Base-by-base conservation (phyloP, 2,797 vertebrate genomes). In the Pipistrellus nathusii region DNA sequence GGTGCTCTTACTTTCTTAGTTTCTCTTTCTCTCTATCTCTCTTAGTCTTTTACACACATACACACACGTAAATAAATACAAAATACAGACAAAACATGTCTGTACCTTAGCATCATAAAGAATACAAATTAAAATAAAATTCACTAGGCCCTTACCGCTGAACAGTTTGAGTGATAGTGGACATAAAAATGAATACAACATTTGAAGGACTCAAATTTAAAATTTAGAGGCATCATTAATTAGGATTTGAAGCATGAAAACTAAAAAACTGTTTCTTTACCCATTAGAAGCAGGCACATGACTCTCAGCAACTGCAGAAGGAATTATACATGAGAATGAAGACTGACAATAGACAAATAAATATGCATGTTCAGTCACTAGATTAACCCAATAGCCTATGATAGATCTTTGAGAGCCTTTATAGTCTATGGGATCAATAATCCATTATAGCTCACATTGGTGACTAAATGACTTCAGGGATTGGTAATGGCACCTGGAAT, bases 391-490 rank as follows among this genome's bases (percentile, higher is more conserved):
- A 90, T 27, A 94, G 77, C 46, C 81, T 96, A 6, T 76, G 81
- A 75, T 44, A 94, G 77, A 59, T 64, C 21, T 87, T 93, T 90
- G 62, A 69, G 92, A 95, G 21, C 2, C 51, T 73, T 38, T 84
- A 91, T 88, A 87, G 75, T 93, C 88, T 90, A 81, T 85, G 86
- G 73, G 68, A 97, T 97, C 73, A 91, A 92, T 98, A 97, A 73
- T 95, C 30, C 51, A 89, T 93, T 96, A 92, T 82, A 97, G 80
- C 46, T 91, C 71, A 53, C 73, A 76, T 32, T 94, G 53, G n/a
- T 92, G 92, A 77, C 59, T 95, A 91, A 95, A 46, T 91, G 96
- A 41, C 87, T 95, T 15, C 1, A 13, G 41, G 66, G 82, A 91
- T 83, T 95, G 91, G 11, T 86, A 95, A 53, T 72, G 68, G 32